Evolutionary conservation across 2,888 invertebrate species (phyloP).

Genomic region (Mesopsocus fuscifrons): DNA sequence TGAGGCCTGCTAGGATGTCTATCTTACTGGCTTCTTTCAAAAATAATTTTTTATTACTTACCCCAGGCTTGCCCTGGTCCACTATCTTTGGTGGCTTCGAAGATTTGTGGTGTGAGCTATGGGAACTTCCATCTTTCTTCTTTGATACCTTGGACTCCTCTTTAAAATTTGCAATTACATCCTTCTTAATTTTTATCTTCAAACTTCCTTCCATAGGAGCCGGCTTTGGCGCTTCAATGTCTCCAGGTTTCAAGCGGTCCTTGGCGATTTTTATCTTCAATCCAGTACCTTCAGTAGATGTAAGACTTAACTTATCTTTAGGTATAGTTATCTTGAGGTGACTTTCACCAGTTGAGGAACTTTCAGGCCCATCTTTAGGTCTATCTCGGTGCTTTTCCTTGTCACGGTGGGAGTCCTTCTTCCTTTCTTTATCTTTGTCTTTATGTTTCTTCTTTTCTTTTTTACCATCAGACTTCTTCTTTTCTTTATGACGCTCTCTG

Average conservation of each 20-base stretch:
- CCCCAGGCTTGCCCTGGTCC: no score
- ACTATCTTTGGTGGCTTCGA: no score
- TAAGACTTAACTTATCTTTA: conserved; percentile 31
- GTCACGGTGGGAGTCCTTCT: conserved; percentile 31
- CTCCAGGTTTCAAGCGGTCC: conserved; percentile 36
- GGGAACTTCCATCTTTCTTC: conserved; percentile 21
- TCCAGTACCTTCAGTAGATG: conserved; percentile 24
- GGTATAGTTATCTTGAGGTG: conserved; percentile 38
- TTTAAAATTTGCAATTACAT: conserved; percentile 30
- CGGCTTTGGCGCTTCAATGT: background rate
- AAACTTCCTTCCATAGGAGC: conserved; percentile 14
- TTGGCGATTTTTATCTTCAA: conserved; percentile 69
- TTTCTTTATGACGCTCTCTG: conserved; percentile 46
- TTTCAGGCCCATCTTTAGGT: conserved; percentile 31
- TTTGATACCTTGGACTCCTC: background rate
- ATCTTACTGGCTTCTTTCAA: no score
- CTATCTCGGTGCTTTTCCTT: conserved; percentile 26
- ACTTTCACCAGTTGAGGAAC: conserved; percentile 22
- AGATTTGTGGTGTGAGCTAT: background rate
- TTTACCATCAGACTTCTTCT: conserved; percentile 32
- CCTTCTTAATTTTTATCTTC: conserved; percentile 57
- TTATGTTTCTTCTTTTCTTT: conserved; percentile 45
- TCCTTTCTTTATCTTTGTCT: conserved; percentile 35
- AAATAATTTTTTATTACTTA: no score
- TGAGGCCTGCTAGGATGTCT: no score